Conservation (phyloP, 92 coral and sea anemone genomes). For the Pocillopora grandis region DNA sequence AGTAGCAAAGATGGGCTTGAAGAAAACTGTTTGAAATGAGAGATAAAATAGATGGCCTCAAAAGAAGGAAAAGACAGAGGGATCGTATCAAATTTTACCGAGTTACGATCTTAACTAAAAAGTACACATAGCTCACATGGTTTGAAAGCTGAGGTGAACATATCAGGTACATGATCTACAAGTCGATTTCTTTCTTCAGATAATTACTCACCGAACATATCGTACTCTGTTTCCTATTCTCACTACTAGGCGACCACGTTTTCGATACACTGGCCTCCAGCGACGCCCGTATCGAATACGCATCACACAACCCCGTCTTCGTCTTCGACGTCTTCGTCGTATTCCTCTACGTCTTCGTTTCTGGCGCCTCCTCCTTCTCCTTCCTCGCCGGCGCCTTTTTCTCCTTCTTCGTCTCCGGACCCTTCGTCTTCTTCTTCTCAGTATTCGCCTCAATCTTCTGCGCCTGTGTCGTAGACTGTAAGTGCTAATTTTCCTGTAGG, state of each 20-base stretch:
- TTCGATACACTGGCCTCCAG: conserved; percentile 11
- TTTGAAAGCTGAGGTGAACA: background rate
- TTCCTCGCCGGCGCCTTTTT: conserved; percentile 10
- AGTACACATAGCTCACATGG: too few species aligned
- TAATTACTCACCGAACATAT: conserved; percentile 4
- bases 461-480: conserved; percentile 30
- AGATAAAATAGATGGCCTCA: too few species aligned
- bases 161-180: background rate
- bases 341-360: conserved; percentile 11
- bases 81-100: too few species aligned
- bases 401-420: background rate
- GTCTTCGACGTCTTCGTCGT: conserved; percentile 10
- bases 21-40: too few species aligned
- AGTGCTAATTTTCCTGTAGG: background rate
- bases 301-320: conserved; percentile 27
- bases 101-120: too few species aligned
- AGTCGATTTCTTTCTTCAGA: background rate
- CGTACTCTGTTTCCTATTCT: background rate
- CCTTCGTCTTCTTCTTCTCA: conserved; percentile 24
- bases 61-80: too few species aligned
- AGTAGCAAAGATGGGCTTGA: too few species aligned
- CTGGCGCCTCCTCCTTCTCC: conserved; percentile 12
- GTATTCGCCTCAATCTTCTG: conserved; percentile 20
- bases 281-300: conserved; percentile 21
- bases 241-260: background rate